These are phyloP conservation scores for Prolemur simus DNA, from an alignment of 2,113 vertebrate genomes.

Conservation along the genomic window DNA sequence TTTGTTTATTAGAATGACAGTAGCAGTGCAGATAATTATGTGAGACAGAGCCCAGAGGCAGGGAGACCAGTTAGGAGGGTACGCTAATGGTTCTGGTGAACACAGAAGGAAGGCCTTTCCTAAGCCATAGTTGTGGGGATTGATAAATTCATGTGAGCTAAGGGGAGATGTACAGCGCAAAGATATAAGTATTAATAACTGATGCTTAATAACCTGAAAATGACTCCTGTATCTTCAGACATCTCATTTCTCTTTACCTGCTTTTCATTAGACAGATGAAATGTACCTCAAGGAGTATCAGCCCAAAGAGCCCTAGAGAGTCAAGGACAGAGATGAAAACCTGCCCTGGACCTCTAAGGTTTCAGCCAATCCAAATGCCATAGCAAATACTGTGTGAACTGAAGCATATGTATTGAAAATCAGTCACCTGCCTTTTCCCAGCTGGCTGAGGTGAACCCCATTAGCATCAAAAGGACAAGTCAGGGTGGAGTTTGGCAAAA, in stretches of 20 bases:
- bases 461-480: constrained; percentile 49
- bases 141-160: neutral
- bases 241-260: neutral
- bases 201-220: neutral
- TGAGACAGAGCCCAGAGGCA: neutral
- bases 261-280: neutral
- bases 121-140: neutral
- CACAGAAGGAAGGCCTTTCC: neutral
- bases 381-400: constrained; percentile 36
- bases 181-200: neutral
- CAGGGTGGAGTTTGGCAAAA: constrained; percentile 40
- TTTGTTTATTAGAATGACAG: neutral
- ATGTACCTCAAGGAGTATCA: neutral
- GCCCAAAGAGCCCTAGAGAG: neutral
- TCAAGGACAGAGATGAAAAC: constrained; percentile 46
- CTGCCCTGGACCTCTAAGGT: neutral
- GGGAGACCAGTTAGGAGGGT: neutral
- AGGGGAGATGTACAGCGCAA: neutral
- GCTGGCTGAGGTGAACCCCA: constrained; percentile 32
- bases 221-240: neutral
- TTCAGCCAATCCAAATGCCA: neutral
- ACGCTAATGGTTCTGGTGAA: neutral
- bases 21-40: neutral
- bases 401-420: constrained; percentile 58
- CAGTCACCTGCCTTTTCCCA: constrained; percentile 45